phyloP scores from a whole-genome alignment of 2,113 vertebrate species.

The Galbula dea region DNA sequence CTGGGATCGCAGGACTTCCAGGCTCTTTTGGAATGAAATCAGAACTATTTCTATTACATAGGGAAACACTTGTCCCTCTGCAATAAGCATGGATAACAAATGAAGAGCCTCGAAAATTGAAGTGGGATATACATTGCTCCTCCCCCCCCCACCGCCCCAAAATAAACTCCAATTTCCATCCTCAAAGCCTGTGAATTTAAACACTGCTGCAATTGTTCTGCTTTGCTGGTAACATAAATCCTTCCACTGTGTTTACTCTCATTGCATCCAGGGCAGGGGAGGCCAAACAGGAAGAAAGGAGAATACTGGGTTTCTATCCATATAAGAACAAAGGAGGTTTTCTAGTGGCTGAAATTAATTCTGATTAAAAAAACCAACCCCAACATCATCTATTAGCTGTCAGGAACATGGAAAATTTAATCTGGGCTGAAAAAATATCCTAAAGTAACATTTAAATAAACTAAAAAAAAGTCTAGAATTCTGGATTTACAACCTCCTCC shows the following conservation, averaged over 20 bases:
- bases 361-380: background rate
- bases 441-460: background rate
- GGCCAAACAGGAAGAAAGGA: constrained; percentile 52
- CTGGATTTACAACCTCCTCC: background rate
- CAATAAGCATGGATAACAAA: background rate
- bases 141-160: background rate
- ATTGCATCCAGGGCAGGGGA: background rate
- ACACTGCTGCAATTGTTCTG: constrained; percentile 24
- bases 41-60: background rate
- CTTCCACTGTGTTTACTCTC: constrained; percentile 18
- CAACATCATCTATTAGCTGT: background rate
- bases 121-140: background rate
- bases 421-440: background rate
- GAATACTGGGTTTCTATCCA: constrained; percentile 9
- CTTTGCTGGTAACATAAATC: constrained; percentile 6
- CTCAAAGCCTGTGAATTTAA: background rate
- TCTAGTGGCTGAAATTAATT: background rate
- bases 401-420: background rate
- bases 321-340: constrained; percentile 27
- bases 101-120: background rate
- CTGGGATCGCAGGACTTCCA: background rate
- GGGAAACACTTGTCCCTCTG: background rate
- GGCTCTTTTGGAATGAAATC: background rate
- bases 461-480: background rate
- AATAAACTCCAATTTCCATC: constrained; percentile 15